A percentile compares a stretch with the other conserved stretches of the same genome.
Evolutionary conservation across 2,888 invertebrate genomes (phyloP).

Genomic region (Drosophila atripex): DNA sequence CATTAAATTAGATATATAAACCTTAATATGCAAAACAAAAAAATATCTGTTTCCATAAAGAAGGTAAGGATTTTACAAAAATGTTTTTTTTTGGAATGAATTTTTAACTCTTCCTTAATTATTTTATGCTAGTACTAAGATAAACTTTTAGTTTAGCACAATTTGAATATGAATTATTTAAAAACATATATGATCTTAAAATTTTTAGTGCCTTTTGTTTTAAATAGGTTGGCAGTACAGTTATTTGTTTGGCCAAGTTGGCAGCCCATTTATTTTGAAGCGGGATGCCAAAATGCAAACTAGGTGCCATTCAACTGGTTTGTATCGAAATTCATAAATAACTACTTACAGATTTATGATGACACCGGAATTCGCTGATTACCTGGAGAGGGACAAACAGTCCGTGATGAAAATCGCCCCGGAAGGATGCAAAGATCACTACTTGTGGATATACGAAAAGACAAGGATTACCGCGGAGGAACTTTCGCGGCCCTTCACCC

Average conservation of each 20-base stretch:
- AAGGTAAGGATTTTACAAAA: neutral
- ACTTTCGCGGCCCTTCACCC: slow-evolving; percentile 42
- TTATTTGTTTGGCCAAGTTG: neutral
- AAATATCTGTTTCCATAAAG: neutral
- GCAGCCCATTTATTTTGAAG: neutral
- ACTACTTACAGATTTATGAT: neutral
- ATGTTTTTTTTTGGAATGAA: too few species aligned
- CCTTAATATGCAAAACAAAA: too few species aligned
- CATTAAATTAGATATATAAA: too few species aligned
- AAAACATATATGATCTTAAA: neutral
- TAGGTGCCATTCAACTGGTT: too few species aligned
- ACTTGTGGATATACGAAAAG: neutral
- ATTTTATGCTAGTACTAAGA: too few species aligned
- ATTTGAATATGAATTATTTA: too few species aligned
- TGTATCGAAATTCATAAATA: too few species aligned
- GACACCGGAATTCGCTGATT: neutral
- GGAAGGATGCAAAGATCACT: neutral
- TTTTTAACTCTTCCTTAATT: too few species aligned
- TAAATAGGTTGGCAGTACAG: neutral
- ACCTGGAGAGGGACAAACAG: neutral
- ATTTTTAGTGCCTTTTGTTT: neutral
- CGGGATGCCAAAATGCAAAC: neutral
- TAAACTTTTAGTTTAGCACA: neutral
- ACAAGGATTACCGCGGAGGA: slow-evolving; percentile 55
- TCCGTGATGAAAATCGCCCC: neutral